A percentile compares a stretch with the other conserved stretches of the same genome.
Conservation (phyloP, 2,888 invertebrate species). For the Sinohyriopsis cumingii region DNA sequence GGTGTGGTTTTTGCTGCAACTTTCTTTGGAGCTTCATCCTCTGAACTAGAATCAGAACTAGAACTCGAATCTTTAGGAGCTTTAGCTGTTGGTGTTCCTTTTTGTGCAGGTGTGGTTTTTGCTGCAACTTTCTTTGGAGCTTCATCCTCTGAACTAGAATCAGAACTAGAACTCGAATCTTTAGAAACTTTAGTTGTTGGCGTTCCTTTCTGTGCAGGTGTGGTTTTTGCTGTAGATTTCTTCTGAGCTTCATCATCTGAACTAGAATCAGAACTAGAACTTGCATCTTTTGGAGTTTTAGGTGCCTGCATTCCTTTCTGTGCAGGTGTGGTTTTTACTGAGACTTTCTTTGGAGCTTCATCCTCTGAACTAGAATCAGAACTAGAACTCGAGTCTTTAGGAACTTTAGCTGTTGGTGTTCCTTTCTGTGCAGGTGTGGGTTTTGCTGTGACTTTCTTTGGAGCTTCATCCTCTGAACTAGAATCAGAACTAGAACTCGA, state of each 20-base stretch:
- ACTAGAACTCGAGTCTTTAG: too few species aligned
- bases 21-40: background rate
- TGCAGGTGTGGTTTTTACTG: too few species aligned
- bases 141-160: slow-evolving; percentile 10
- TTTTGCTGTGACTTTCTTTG: background rate
- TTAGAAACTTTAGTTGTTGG: slow-evolving; percentile 17
- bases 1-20: background rate
- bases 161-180: slow-evolving; percentile 9
- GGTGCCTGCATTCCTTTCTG: too few species aligned
- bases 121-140: slow-evolving; percentile 8
- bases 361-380: too few species aligned
- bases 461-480: slow-evolving; percentile 29
- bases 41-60: slow-evolving; percentile 18
- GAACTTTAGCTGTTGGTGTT: too few species aligned
- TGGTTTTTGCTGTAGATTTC: too few species aligned
- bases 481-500: slow-evolving; percentile 5
- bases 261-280: too few species aligned
- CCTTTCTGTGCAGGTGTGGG: slow-evolving; percentile 8
- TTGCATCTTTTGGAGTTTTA: too few species aligned
- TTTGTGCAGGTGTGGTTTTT: slow-evolving; percentile 7
- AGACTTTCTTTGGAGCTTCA: too few species aligned
- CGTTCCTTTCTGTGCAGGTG: too few species aligned
- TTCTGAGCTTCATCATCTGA: too few species aligned
- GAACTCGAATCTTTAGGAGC: slow-evolving; percentile 20
- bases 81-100: slow-evolving; percentile 13